phyloP scores from a whole-genome alignment of 2,888 invertebrate species.

The Eristalis pertinax region DNA sequence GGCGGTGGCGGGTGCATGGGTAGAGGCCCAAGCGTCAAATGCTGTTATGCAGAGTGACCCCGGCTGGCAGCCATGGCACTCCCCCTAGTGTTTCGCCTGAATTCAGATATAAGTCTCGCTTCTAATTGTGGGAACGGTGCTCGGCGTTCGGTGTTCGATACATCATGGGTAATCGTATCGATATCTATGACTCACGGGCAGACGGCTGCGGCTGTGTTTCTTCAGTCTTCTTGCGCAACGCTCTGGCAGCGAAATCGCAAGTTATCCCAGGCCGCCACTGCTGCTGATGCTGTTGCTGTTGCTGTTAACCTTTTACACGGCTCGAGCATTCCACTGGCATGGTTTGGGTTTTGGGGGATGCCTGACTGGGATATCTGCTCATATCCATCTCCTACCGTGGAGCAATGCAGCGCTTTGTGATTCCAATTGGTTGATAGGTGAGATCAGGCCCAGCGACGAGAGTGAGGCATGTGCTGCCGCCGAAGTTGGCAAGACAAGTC shows the following conservation, averaged over 20 bases:
- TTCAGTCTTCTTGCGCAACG: conserved; percentile 59
- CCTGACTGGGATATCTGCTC: conserved; percentile 36
- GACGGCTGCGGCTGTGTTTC: conserved; percentile 10
- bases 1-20: background rate
- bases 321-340: conserved; percentile 39
- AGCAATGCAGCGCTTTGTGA: conserved; percentile 47
- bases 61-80: conserved; percentile 46
- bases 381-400: conserved; percentile 59
- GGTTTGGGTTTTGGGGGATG: conserved; percentile 46
- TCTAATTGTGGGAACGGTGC: conserved; percentile 59
- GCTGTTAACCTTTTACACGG: conserved; percentile 57
- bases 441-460: background rate
- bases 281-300: conserved; percentile 4
- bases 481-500: conserved; percentile 48
- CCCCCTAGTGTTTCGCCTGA: conserved; percentile 48
- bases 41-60: conserved; percentile 55
- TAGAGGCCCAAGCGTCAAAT: conserved; percentile 53
- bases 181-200: conserved; percentile 51
- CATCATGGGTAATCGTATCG: conserved; percentile 50
- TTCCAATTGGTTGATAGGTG: conserved; percentile 61
- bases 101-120: conserved; percentile 33
- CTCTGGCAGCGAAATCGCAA: conserved; percentile 46
- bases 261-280: background rate
- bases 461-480: conserved; percentile 6
- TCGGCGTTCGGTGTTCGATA: conserved; percentile 28